Conservation (phyloP, 2,888 invertebrate species). For the Drosophila limbata region DNA sequence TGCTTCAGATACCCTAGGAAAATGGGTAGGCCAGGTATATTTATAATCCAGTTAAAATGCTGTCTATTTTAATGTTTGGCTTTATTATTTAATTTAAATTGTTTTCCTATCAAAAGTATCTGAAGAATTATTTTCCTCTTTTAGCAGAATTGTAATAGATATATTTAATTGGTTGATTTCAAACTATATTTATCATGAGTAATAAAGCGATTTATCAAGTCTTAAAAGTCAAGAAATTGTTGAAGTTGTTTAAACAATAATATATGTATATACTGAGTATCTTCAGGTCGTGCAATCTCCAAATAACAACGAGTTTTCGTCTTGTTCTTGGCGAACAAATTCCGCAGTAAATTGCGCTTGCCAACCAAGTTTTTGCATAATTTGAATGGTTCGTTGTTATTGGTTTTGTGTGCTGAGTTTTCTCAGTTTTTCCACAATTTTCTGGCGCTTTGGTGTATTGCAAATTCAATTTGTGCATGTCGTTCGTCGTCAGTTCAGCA, state of each 20-base stretch:
- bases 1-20: conserved; percentile 12
- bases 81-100: neutral
- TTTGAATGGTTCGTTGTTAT: conserved; percentile 71
- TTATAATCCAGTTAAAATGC: neutral
- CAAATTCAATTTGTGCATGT: conserved; percentile 56
- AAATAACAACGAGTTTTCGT: neutral
- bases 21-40: neutral
- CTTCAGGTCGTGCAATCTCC: neutral
- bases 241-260: neutral
- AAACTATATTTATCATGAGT: neutral
- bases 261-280: conserved; percentile 14
- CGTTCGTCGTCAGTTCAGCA: conserved; percentile 13
- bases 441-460: conserved; percentile 43
- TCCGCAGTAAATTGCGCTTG: conserved; percentile 69
- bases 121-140: neutral
- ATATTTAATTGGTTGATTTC: too few relatives aligned
- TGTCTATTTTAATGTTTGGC: neutral
- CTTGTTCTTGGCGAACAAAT: conserved; percentile 45
- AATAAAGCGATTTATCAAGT: too few relatives aligned
- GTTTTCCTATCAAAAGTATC: neutral
- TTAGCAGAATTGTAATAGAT: too few relatives aligned
- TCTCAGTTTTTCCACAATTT: conserved; percentile 38
- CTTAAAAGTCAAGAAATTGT: neutral
- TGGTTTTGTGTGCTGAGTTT: conserved; percentile 61
- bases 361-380: conserved; percentile 66